Percentiles rank a stretch among this genome's conserved stretches.
Conservation (phyloP, 2,113 vertebrate species). For the Apteryx mantelli region DNA sequence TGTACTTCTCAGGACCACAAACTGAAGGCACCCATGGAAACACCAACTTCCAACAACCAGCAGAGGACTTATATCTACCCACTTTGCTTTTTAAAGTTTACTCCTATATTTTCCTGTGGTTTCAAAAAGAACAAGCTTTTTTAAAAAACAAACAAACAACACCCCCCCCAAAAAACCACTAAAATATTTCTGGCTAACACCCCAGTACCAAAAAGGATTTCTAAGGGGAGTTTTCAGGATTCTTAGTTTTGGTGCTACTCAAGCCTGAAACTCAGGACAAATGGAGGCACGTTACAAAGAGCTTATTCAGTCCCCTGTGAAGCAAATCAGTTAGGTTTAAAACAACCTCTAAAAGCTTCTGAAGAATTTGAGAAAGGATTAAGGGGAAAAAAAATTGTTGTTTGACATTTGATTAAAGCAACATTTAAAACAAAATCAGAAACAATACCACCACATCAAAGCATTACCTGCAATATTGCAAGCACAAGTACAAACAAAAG, state of each 20-base stretch:
- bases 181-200: not conserved
- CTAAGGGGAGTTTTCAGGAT: not conserved
- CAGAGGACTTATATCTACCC: not conserved
- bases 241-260: not conserved
- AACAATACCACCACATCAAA: not conserved
- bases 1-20: rapidly evolving
- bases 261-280: not conserved
- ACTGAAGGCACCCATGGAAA: not conserved
- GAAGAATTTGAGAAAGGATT: not conserved
- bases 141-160: not conserved
- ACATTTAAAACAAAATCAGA: not conserved
- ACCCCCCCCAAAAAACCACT: not conserved
- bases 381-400: rapidly evolving
- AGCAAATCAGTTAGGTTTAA: not conserved
- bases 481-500: not conserved
- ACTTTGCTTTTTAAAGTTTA: not conserved
- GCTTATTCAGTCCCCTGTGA: not conserved
- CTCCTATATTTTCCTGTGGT: not conserved
- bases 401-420: not conserved
- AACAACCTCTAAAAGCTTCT: not conserved
- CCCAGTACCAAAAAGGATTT: not conserved
- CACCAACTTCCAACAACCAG: not conserved
- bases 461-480: not conserved
- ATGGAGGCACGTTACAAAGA: not conserved
- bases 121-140: not conserved